Percentiles rank a stretch among this genome's conserved stretches.
These are phyloP conservation scores for Apodemus agrarius DNA, from an alignment of 2,797 vertebrate genomes.

Conservation along the genomic window DNA sequence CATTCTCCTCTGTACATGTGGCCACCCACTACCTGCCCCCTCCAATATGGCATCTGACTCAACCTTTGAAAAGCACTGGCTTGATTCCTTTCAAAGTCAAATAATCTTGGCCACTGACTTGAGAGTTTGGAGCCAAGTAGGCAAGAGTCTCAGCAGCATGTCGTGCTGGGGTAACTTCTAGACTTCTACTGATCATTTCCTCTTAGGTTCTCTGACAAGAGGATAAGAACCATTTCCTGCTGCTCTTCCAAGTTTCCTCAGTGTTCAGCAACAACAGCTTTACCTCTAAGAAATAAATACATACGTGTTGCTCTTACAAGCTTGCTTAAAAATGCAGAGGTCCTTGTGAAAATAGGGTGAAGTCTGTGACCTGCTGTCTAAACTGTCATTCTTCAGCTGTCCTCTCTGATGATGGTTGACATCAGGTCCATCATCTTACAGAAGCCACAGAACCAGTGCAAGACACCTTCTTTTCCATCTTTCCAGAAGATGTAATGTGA, in stretches of 20 bases:
- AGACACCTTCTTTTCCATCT: background rate
- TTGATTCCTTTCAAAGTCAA: background rate
- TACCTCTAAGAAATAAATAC: conserved; percentile 40
- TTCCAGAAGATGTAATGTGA: background rate
- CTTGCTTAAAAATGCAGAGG: background rate
- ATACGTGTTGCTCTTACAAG: background rate
- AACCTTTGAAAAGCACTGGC: conserved; percentile 8
- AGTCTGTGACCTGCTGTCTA: background rate
- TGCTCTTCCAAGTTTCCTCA: background rate
- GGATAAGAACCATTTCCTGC: background rate
- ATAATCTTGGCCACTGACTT: conserved; percentile 24
- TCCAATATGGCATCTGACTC: background rate
- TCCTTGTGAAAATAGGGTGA: conserved; percentile 18
- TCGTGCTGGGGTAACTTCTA: background rate
- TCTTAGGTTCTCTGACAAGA: background rate
- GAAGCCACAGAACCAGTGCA: background rate
- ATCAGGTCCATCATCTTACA: background rate
- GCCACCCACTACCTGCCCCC: background rate
- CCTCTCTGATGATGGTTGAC: background rate
- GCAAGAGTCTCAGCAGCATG: background rate
- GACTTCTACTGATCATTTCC: background rate
- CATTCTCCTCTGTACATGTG: background rate
- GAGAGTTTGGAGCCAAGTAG: background rate
- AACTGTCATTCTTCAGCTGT: background rate
- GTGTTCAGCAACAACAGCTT: background rate